Percentiles rank a stretch among this genome's conserved stretches.
Conservation (phyloP, 2,113 vertebrate species). For the Sakesphorus luctuosus region DNA sequence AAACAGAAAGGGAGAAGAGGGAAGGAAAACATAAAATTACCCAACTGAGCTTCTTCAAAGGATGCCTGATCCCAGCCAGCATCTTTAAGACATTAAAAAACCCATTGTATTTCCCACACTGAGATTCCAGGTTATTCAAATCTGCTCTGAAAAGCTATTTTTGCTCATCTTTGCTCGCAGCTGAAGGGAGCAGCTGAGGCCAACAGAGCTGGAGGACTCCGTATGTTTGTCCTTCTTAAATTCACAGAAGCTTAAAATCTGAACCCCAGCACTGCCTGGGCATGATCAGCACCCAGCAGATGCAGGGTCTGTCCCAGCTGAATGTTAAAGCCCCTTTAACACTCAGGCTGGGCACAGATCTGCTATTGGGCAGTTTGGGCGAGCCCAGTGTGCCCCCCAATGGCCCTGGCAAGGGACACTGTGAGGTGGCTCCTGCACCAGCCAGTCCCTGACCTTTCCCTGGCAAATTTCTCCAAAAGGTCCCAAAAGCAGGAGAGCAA, state of each 20-base stretch:
- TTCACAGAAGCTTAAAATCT: neutral
- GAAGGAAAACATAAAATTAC: neutral
- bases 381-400: accelerated
- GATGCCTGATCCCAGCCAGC: neutral
- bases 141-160: slow-evolving; percentile 36
- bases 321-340: neutral
- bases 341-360: accelerated
- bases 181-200: slow-evolving; percentile 31
- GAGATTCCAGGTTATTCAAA: slow-evolving; percentile 23
- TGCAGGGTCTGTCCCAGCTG: neutral
- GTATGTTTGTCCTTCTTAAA: neutral
- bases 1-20: accelerated
- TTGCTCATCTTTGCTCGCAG: slow-evolving; percentile 6
- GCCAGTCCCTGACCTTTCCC: neutral
- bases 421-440: neutral
- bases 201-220: neutral
- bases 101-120: neutral
- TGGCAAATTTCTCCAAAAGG: neutral
- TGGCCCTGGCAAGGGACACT: accelerated
- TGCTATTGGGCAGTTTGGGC: neutral
- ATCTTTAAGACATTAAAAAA: neutral
- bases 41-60: neutral
- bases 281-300: accelerated
- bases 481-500: neutral
- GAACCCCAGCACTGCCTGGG: neutral